A percentile compares a stretch with the other conserved stretches of the same genome.
Conservation (phyloP, 2,797 vertebrate genomes). For the Streptopelia turtur region DNA sequence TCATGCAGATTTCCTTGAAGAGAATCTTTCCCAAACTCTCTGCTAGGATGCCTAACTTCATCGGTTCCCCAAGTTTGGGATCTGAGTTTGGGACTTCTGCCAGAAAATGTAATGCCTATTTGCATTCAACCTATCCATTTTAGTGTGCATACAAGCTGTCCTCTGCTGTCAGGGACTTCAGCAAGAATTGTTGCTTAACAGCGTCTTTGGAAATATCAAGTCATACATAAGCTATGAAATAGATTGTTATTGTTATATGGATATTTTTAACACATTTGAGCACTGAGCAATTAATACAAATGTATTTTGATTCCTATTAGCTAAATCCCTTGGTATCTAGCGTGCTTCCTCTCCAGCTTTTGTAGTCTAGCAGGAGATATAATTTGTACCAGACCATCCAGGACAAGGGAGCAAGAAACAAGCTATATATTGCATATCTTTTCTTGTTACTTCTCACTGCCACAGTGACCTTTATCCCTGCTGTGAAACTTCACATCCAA, state of each 20-base stretch:
- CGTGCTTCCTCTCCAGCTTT: fast-evolving
- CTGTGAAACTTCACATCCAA: background rate
- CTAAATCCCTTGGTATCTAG: background rate
- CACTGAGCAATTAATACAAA: constrained; percentile 1
- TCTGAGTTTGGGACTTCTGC: background rate
- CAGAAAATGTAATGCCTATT: background rate
- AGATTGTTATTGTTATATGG: constrained; percentile 19
- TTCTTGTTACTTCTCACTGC: background rate
- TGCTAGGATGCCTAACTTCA: background rate
- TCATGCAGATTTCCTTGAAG: background rate
- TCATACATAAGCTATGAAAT: constrained; percentile 34
- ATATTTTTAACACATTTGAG: constrained; percentile 38
- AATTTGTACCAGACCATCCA: background rate
- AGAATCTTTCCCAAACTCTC: background rate
- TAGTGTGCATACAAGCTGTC: background rate
- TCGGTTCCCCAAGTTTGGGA: background rate
- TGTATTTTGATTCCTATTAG: background rate
- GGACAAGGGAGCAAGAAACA: background rate
- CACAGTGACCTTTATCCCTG: background rate
- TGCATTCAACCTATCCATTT: background rate
- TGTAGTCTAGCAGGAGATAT: background rate
- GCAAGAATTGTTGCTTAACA: background rate
- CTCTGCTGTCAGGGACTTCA: background rate
- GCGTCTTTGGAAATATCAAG: constrained; percentile 24
- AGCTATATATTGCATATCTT: background rate